Evolutionary conservation across 1,140 invertebrate genomes (phyloP).

Genomic region (Zelostemma sp.): DNA sequence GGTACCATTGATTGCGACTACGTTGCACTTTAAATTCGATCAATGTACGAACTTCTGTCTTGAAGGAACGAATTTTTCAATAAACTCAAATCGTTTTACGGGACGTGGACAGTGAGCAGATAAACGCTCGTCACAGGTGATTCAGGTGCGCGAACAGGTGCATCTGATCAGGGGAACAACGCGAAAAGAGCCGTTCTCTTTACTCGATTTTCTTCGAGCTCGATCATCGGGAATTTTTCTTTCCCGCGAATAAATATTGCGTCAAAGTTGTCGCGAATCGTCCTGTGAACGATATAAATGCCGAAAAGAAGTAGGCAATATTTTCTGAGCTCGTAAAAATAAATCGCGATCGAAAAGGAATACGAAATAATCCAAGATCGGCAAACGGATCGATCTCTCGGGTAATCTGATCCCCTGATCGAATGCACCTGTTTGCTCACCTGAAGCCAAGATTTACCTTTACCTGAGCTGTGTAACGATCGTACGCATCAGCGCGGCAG

Average conservation of each 20-base stretch:
- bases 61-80: too few relatives aligned
- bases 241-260: neutral
- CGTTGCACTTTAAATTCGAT: too few relatives aligned
- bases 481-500: neutral
- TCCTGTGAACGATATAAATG: too few relatives aligned
- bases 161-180: constrained; percentile 52
- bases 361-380: too few relatives aligned
- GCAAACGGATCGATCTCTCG: too few relatives aligned
- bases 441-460: constrained; percentile 54
- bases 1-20: too few relatives aligned
- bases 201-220: constrained; percentile 7
- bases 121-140: constrained; percentile 52
- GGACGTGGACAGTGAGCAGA: constrained; percentile 53
- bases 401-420: constrained; percentile 57
- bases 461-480: constrained; percentile 10
- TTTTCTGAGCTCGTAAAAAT: too few relatives aligned
- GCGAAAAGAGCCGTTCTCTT: constrained; percentile 27
- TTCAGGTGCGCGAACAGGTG: constrained; percentile 61
- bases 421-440: constrained; percentile 61
- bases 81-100: too few relatives aligned
- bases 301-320: too few relatives aligned
- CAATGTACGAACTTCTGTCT: too few relatives aligned
- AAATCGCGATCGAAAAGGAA: constrained; percentile 14
- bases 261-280: too few relatives aligned
- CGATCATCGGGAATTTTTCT: constrained; percentile 9